Evolutionary conservation across 2,888 invertebrate species (phyloP).

Genomic region (Trachelus tabidus): DNA sequence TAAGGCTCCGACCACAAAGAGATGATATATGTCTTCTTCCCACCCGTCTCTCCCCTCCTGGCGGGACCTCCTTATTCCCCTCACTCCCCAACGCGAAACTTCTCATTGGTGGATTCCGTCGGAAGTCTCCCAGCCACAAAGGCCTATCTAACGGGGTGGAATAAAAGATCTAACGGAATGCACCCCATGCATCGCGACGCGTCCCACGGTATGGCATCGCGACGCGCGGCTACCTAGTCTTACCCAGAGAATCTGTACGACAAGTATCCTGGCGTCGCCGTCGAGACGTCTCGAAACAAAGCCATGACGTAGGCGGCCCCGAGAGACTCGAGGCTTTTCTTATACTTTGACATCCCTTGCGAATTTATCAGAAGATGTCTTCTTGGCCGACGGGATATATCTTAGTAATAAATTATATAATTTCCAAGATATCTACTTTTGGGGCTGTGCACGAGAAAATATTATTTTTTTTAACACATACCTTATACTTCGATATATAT

Average conservation of each 20-base stretch:
- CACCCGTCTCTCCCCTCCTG: not conserved
- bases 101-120: not conserved
- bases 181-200: slow-evolving; percentile 7
- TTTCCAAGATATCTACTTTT: no score
- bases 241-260: not conserved
- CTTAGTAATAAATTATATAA: no score
- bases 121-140: slow-evolving; percentile 1
- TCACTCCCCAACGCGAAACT: not conserved
- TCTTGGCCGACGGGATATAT: not conserved
- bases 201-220: not conserved
- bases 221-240: not conserved
- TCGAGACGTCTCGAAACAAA: not conserved
- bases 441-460: no score
- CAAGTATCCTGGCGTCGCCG: not conserved
- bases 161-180: slow-evolving; percentile 5
- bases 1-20: not conserved
- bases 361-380: not conserved
- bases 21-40: not conserved
- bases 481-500: no score
- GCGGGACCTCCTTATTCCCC: no score
- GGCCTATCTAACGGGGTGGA: not conserved
- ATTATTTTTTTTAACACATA: no score
- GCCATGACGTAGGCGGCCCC: not conserved
- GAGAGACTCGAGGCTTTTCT: not conserved
- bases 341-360: not conserved